Conservation (phyloP, 1,140 invertebrate species). For the Helicoverpa armigera region DNA sequence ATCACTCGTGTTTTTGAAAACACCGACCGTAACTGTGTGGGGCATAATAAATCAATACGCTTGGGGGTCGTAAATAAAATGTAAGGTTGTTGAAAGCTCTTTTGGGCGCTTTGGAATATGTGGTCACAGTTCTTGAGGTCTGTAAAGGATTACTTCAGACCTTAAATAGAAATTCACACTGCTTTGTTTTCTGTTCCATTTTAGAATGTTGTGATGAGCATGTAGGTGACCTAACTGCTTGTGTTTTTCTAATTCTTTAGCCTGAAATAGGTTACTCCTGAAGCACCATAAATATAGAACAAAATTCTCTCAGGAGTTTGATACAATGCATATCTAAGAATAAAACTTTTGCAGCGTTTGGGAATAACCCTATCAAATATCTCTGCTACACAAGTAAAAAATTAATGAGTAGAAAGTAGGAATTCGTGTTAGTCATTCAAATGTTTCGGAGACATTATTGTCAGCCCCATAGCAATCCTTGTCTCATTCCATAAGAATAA, state of each 20-base stretch:
- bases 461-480: slow-evolving; percentile 12
- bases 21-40: slow-evolving; percentile 1
- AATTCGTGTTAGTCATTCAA: slow-evolving; percentile 40
- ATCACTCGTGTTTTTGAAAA: slow-evolving; percentile 2
- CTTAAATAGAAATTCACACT: no score
- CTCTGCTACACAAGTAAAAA: neutral
- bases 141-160: no score
- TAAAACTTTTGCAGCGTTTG: no score
- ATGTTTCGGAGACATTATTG: slow-evolving; percentile 25
- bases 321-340: no score
- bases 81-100: slow-evolving; percentile 24
- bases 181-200: no score
- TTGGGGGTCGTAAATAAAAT: slow-evolving; percentile 34
- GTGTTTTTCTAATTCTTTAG: no score
- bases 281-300: no score
- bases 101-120: neutral
- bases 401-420: slow-evolving; percentile 42
- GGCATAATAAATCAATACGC: slow-evolving; percentile 19
- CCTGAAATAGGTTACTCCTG: no score
- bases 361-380: neutral
- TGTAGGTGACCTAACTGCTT: no score
- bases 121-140: neutral
- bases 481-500: slow-evolving; percentile 25
- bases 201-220: no score
- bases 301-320: no score